Base-by-base conservation (phyloP, 1,140 invertebrate species). In the Papilio glaucus region DNA sequence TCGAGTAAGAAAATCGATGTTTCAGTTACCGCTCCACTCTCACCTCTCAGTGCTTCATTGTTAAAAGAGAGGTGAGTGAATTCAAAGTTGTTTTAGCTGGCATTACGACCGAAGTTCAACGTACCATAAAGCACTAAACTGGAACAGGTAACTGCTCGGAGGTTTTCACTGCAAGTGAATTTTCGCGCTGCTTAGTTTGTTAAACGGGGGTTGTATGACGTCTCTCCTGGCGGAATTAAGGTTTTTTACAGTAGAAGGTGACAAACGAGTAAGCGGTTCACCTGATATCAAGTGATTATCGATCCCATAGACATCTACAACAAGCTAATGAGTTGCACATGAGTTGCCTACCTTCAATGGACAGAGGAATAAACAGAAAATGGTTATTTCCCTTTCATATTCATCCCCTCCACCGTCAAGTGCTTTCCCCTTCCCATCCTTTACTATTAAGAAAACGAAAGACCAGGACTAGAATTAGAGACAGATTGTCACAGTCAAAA, bases 151-250 rank as follows among this genome's bases (percentile, higher is more conserved):
- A 53, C 41, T 69, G 18, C 41, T 33, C 67, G 18, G 67, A 69
- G 67, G 33, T 69, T 69, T 68, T 29, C 42, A 69, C 67, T 67
- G 63, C 63, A 67, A 67, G 18, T 49, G 42, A 49, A 69, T 69
- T 69, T 42, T 29, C 53, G 15, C 42, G 67, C 38, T 39, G 62
- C 42, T 49, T 53, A 69, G 67, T 69, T 69, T 49, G 67, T 53
- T 69, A 69, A 69, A 49, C 24, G 24, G 62, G 7, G 37, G 24
- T 21, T 21, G 24, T 45, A 45, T 68, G 63, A 68, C 63, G 63
- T 68, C 63, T 42, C 45, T 10, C 41, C 63, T 45, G 21, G 24
- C 18, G 7, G 26, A 39, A 24, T 15, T 41, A 37, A 37, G 18
- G 62, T 41, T 37, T 65, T 41, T 65, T 39, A 29, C 49, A 57